phyloP scores from a whole-genome alignment of 2,888 invertebrate genomes.

The Ectemnius cavifrons region DNA sequence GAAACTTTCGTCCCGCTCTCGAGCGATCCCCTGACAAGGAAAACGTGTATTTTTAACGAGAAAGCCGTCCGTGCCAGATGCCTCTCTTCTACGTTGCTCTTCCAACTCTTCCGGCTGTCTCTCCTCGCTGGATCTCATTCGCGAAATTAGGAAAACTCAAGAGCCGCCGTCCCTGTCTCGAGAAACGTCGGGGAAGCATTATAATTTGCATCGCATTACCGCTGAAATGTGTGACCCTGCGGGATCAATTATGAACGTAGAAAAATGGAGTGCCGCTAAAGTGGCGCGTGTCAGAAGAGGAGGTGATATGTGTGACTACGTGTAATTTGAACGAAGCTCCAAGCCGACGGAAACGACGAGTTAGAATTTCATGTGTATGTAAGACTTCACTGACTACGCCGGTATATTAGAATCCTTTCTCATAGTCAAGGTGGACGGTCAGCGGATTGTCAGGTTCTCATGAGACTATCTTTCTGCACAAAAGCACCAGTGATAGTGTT shows the following conservation, averaged over 20 bases:
- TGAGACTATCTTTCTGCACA: slow-evolving; percentile 20
- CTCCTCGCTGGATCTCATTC: background rate
- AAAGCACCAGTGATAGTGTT: background rate
- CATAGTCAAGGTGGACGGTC: slow-evolving; percentile 17
- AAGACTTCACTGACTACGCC: slow-evolving; percentile 1
- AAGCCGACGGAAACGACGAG: too few species aligned
- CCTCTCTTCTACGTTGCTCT: slow-evolving; percentile 12
- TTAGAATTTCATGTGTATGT: background rate
- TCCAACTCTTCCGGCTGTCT: background rate
- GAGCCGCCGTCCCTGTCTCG: background rate
- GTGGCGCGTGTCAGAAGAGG: background rate
- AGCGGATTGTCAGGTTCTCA: slow-evolving; percentile 21
- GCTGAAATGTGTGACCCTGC: too few species aligned
- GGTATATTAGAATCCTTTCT: slow-evolving; percentile 47
- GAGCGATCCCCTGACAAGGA: slow-evolving; percentile 14
- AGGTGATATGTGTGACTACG: too few species aligned
- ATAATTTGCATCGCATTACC: slow-evolving; percentile 3
- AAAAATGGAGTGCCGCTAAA: background rate
- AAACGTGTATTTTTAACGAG: slow-evolving; percentile 60
- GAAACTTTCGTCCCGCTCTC: slow-evolving; percentile 12
- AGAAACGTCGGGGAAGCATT: background rate
- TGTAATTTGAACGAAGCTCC: too few species aligned
- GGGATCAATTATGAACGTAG: background rate
- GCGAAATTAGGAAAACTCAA: background rate
- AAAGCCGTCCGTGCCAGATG: slow-evolving; percentile 29